phyloP scores from a whole-genome alignment of 2,113 vertebrate species.

The Climacteris rufus region DNA sequence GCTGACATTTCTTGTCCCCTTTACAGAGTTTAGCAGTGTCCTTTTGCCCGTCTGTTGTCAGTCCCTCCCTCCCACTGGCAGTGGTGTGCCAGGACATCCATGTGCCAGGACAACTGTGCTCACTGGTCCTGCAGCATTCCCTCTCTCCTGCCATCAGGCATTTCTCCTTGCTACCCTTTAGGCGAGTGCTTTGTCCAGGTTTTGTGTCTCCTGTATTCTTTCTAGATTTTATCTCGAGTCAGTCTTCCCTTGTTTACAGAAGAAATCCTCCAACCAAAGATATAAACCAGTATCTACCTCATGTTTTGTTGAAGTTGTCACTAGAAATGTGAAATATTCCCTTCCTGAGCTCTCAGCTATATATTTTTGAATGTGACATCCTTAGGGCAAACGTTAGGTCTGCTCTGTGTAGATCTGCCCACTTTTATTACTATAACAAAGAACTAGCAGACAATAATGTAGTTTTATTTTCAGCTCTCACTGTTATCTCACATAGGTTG shows the following conservation, averaged over 20 bases:
- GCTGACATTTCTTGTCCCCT: background rate
- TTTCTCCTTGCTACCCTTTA: background rate
- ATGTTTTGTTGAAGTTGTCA: background rate
- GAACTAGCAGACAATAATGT: background rate
- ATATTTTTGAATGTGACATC: background rate
- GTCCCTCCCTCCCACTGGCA: accelerated
- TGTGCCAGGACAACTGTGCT: background rate
- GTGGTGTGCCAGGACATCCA: background rate
- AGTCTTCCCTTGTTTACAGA: background rate
- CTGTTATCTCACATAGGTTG: background rate
- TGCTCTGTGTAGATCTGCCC: background rate
- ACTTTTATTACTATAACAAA: background rate
- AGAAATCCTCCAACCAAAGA: background rate
- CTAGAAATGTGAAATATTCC: background rate
- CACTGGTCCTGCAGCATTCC: accelerated
- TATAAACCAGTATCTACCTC: background rate
- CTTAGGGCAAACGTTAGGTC: background rate
- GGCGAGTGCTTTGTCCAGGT: background rate
- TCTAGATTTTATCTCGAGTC: background rate
- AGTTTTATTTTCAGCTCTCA: background rate
- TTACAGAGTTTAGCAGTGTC: background rate
- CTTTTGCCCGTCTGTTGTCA: background rate
- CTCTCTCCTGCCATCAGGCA: background rate
- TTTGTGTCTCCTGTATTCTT: background rate
- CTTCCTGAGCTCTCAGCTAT: background rate